A percentile compares a stretch with the other conserved stretches of the same genome.
Conservation (phyloP, 2,113 vertebrate genomes). For the Mirounga angustirostris region DNA sequence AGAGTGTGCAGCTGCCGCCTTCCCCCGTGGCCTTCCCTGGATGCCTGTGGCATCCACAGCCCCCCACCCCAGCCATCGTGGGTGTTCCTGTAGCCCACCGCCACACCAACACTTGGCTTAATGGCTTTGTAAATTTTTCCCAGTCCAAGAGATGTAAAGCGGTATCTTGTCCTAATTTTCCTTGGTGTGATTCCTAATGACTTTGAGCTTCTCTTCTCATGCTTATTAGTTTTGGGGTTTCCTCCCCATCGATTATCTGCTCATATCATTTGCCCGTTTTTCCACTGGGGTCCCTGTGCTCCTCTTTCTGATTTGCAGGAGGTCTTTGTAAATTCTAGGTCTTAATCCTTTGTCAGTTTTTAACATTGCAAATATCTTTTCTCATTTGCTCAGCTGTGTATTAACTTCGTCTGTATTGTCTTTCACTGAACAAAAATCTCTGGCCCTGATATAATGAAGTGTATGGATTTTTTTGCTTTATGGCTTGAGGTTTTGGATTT, state of each 20-base stretch:
- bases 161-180: background rate
- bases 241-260: background rate
- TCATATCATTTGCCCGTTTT: accelerated
- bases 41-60: accelerated
- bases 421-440: background rate
- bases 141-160: accelerated
- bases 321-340: background rate
- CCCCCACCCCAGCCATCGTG: accelerated
- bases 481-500: background rate
- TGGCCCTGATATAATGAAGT: background rate
- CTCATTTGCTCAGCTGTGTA: background rate
- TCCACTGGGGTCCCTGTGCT: background rate
- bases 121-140: background rate
- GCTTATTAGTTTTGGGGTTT: background rate
- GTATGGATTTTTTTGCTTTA: background rate
- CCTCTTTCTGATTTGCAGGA: background rate
- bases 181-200: background rate
- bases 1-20: no score
- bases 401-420: background rate
- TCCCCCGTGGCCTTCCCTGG: background rate
- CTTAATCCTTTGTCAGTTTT: background rate
- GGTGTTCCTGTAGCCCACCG: accelerated
- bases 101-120: background rate
- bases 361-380: background rate
- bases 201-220: background rate